Base-by-base conservation (phyloP, 30 jellyfish, hydroid and myxozoan species). In the Morbakka virulenta region DNA sequence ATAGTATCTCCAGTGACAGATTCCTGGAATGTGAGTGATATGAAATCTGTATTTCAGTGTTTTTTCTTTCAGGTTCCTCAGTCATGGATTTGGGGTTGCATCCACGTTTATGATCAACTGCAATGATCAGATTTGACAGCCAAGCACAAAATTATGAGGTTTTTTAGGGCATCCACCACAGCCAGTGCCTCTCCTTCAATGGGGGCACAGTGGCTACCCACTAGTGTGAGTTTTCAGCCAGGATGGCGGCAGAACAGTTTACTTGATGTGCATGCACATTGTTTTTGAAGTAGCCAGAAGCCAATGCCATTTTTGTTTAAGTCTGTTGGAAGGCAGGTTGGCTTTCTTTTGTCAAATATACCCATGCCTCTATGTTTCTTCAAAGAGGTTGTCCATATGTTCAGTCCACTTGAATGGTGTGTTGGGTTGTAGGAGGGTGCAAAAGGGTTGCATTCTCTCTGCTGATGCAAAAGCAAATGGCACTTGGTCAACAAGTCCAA, bases 131-230 rank as follows among this genome's bases (percentile, higher is more conserved):
- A 27, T 72, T 82, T 49, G 48, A 53, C 85, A 72, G 9, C 85
- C 85, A 20, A 72, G 70, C 29, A 50, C 83, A 50, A 72, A 72
- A 35, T 12, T 25, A 6, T 81, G 81, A 2, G 82, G 6, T 22
- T 72, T 49, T 3, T 72, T 81, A 13, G 47, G 4, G 85, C 85
- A 50, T 49, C 64, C 14, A 81, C 85, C 3, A 72, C 65, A 13
- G 85, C 85, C 62, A 72, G 62, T 50, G 85, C 84, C 85, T 72
- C 85, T 4, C 85, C 85, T 35, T 72, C 85, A 9, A 50, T 72
- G 11, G 85, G 85, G 13, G 85, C 84, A 28, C 52, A 72, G 26
- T 62, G 84, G 64, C 65, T 23, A 21, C 52, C 84, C 13, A 82
- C 84, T 50, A 64, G 67, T 3, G 50, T n/a, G n/a, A n/a, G n/a